These are phyloP conservation scores for Scomber colias DNA, from an alignment of 2,113 vertebrate species.

Conservation along the genomic window DNA sequence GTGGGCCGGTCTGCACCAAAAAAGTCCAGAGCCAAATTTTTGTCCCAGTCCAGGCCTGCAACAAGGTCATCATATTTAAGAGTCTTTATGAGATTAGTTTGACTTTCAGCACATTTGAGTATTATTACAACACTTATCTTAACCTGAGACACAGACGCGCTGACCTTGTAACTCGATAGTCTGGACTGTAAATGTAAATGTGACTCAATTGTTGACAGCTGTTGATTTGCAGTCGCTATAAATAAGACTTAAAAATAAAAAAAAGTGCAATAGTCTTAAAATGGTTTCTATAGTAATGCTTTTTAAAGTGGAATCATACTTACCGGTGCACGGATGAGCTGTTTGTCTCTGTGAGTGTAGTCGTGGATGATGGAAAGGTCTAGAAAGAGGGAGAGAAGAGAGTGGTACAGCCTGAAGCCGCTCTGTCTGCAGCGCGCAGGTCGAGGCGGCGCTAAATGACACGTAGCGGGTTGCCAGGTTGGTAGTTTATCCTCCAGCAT, in stretches of 20 bases:
- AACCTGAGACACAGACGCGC: not conserved
- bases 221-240: not conserved
- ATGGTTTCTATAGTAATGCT: too few species aligned
- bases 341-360: accelerated
- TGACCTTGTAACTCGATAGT: not conserved
- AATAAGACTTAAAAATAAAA: too few species aligned
- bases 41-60: too few species aligned
- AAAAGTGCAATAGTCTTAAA: too few species aligned
- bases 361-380: constrained; percentile 47
- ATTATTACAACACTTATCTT: not conserved
- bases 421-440: too few species aligned
- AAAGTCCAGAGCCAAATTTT: too few species aligned
- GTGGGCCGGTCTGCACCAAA: too few species aligned
- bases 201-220: too few species aligned
- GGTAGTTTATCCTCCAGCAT: not conserved
- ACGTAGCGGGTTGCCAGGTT: constrained; percentile 53
- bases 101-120: too few species aligned
- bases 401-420: not conserved
- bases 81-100: too few species aligned
- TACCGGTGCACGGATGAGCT: not conserved
- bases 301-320: not conserved
- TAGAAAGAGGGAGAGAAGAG: constrained; percentile 31
- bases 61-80: too few species aligned
- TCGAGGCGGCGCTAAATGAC: too few species aligned
- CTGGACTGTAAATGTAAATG: not conserved